Evolutionary conservation across 2,797 vertebrate genomes (phyloP).

Genomic region (Bradypus variegatus): DNA sequence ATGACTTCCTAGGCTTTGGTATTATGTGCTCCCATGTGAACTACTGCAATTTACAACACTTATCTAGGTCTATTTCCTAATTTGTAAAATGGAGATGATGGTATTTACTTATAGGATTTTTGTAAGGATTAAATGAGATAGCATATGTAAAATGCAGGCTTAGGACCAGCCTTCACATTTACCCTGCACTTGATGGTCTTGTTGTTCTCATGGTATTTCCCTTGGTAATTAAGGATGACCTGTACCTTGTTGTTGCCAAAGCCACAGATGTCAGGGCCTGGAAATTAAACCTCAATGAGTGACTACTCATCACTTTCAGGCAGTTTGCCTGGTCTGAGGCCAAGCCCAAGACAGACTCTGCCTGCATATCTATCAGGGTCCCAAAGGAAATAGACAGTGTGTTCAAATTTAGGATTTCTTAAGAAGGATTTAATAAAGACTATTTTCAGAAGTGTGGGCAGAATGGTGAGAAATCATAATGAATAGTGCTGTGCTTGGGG

Average conservation of each 20-base stretch:
- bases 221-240: constrained; percentile 86
- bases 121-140: constrained; percentile 21
- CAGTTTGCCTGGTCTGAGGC: background rate
- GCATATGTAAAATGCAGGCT: background rate
- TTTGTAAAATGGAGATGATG: background rate
- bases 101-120: background rate
- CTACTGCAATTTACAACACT: background rate
- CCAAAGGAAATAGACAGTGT: constrained; percentile 23
- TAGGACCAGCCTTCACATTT: constrained; percentile 22
- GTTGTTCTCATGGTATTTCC: constrained; percentile 86
- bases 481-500: background rate
- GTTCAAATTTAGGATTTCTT: constrained; percentile 28
- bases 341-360: constrained; percentile 6
- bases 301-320: constrained; percentile 32
- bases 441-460: background rate
- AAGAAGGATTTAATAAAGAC: constrained; percentile 30
- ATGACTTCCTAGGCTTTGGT: background rate
- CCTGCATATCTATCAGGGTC: background rate
- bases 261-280: constrained; percentile 89
- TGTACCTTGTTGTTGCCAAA: constrained; percentile 88
- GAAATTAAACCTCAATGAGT: constrained; percentile 49
- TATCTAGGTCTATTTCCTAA: constrained; percentile 16
- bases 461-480: background rate
- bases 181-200: constrained; percentile 88
- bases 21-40: background rate